phyloP scores from a whole-genome alignment of 2,888 invertebrate genomes.

The Protonemura montana region DNA sequence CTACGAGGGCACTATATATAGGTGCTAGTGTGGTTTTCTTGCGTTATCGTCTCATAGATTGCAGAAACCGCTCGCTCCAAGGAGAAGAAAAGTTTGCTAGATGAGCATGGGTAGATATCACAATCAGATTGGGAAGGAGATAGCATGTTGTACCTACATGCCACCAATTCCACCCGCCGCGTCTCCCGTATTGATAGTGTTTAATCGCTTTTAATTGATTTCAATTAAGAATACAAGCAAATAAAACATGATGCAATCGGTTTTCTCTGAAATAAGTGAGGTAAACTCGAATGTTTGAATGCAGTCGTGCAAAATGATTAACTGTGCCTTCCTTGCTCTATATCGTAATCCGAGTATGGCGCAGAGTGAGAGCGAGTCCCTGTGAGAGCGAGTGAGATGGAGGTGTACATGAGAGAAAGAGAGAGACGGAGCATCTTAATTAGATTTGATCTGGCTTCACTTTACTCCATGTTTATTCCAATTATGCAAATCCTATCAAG shows the following conservation, averaged over 20 bases:
- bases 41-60: neutral
- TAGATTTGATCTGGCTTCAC: slow-evolving; percentile 56
- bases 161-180: too few relatives aligned
- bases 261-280: slow-evolving; percentile 30
- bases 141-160: neutral
- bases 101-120: neutral
- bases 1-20: neutral
- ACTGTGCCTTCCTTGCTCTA: slow-evolving; percentile 33
- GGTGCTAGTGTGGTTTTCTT: neutral
- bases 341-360: slow-evolving; percentile 24
- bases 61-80: neutral
- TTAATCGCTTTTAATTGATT: slow-evolving; percentile 24
- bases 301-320: slow-evolving; percentile 38
- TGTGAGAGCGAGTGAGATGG: neutral
- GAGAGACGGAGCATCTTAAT: slow-evolving; percentile 54
- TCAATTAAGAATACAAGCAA: slow-evolving; percentile 7
- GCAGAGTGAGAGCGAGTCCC: neutral
- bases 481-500: slow-evolving; percentile 49
- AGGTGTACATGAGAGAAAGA: neutral
- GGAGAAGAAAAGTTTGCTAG: neutral
- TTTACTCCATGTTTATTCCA: slow-evolving; percentile 57
- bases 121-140: neutral
- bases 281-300: neutral
- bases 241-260: slow-evolving; percentile 36
- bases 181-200: neutral